Evolutionary conservation across 2,888 invertebrate genomes (phyloP), one percentile per base, ranked within the genome.

Genomic region (Chloromyia formosa): DNA sequence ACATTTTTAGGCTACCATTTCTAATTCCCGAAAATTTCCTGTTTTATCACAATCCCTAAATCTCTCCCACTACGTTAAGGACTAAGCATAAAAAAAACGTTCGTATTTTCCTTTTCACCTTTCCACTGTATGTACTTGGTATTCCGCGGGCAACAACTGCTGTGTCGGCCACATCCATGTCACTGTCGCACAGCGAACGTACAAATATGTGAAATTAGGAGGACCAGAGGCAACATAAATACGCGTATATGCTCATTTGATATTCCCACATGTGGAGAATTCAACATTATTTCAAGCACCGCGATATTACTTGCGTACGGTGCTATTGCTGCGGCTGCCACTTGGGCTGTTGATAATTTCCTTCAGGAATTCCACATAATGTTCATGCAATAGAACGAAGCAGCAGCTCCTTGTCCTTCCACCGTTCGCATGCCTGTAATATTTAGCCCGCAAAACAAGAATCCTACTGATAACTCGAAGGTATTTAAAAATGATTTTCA

Each of bases 261-360:
- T 61, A 61, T 61, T 61, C 27, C 61, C 61, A 61, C 61, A 61
- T 61, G 61, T 16, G 27, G 61, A 23, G 61, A 61, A 35, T 61
- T 61, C 23, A 23, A 61, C 61, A 61, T 61, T n/a, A 61, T 23
- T 61, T 27, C 35, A 61, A 27, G 23, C 35, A 61, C 61, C 61
- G 20, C 61, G 23, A 61, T 61, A 35, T 27, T 61, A 16, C 61
- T 35, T 61, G 23, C 61, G 5, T 61, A 61, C 61, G 14, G 18
- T 10, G n/a, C 4, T 27, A 20, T 61, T 61, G 20, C 61, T 20
- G 27, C n/a, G 7, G n/a, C 35, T 22, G 58, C 58, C 22, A 12
- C 58, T 20, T 12, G 18, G n/a, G 61, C 61, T 61, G 27, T 27
- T 61, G 56, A 56, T 56, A 20, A 20, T 20, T 56, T 20, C 56